Conservation (phyloP, 2,797 vertebrate genomes). For the Siniperca undulata region DNA sequence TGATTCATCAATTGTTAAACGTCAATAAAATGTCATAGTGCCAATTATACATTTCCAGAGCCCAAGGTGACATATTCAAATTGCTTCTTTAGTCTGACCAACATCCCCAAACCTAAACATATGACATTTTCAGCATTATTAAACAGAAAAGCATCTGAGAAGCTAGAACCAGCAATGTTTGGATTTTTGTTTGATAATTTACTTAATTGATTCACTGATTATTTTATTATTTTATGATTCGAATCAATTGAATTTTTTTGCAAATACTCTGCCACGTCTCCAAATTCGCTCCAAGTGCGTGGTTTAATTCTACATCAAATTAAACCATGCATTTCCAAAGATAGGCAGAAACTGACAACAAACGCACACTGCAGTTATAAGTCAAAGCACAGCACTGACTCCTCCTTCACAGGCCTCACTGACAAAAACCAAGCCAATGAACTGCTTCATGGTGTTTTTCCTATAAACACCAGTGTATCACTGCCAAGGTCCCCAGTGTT, state of each 20-base stretch:
- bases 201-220: not conserved
- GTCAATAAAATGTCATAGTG: not conserved
- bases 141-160: not conserved
- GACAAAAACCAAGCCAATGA: constrained; percentile 42
- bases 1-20: not conserved
- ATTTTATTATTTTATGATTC: not conserved
- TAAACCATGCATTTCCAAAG: not conserved
- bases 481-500: constrained; percentile 56
- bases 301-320: not conserved
- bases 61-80: not conserved
- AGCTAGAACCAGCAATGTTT: not conserved
- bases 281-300: no score
- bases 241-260: not conserved
- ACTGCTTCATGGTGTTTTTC: constrained; percentile 38
- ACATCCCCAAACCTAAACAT: not conserved
- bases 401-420: constrained; percentile 17
- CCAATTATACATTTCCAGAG: not conserved
- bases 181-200: not conserved
- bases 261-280: not conserved
- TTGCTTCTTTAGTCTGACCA: not conserved
- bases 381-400: constrained; percentile 17
- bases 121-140: not conserved
- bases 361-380: not conserved
- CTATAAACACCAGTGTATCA: constrained; percentile 54
- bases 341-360: not conserved